Evolutionary conservation across 2,113 vertebrate species (phyloP).

Genomic region (Nothobranchius kuhntae): DNA sequence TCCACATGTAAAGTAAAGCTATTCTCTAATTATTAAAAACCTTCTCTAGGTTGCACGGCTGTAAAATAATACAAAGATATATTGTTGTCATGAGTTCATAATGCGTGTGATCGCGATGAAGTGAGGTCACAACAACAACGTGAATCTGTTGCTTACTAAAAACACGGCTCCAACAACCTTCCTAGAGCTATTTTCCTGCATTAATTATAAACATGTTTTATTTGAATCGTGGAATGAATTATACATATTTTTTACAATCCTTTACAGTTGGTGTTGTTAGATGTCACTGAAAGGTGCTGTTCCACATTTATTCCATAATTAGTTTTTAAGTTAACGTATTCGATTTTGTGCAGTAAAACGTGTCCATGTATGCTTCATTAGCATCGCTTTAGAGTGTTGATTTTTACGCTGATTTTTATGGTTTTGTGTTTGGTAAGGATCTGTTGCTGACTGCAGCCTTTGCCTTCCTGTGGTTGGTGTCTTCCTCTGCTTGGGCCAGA

Average conservation of each 20-base stretch:
- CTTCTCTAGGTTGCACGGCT: background rate
- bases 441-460: slow-evolving; percentile 87
- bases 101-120: background rate
- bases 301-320: no score
- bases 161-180: background rate
- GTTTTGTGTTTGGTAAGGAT: slow-evolving; percentile 78
- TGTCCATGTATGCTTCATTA: background rate
- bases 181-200: background rate
- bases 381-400: background rate
- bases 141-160: slow-evolving; percentile 5
- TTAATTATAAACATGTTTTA: background rate
- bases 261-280: background rate
- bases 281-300: no score
- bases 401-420: background rate
- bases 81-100: background rate
- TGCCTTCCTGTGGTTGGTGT: slow-evolving; percentile 90
- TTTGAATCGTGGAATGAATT: background rate
- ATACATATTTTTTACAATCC: background rate
- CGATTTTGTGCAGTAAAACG: background rate
- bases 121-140: background rate
- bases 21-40: background rate
- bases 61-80: background rate
- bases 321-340: background rate
- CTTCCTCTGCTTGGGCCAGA: slow-evolving; percentile 92
- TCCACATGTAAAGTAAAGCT: background rate